Evolutionary conservation across 2,113 vertebrate species (phyloP).

Genomic region (Petaurus breviceps): DNA sequence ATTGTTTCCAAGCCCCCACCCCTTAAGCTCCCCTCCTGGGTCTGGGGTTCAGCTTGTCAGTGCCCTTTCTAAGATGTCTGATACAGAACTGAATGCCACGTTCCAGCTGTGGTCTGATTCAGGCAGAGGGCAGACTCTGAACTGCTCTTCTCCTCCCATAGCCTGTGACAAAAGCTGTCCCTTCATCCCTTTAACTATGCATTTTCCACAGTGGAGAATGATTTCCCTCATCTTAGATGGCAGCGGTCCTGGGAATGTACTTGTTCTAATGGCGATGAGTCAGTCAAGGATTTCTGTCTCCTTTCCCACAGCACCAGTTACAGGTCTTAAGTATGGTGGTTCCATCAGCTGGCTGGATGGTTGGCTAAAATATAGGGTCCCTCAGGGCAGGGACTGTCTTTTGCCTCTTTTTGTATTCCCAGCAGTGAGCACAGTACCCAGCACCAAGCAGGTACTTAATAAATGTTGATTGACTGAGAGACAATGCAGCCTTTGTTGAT

Average conservation of each 20-base stretch:
- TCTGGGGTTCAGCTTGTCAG: not conserved
- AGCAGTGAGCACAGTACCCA: not conserved
- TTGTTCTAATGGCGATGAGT: not conserved
- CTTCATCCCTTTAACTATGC: slow-evolving; percentile 2
- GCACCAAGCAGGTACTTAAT: not conserved
- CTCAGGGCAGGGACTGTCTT: not conserved
- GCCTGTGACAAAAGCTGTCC: slow-evolving; percentile 26
- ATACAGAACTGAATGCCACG: not conserved
- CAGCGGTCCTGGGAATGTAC: not conserved
- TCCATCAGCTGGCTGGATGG: not conserved
- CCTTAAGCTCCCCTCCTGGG: not conserved
- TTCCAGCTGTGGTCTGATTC: slow-evolving; percentile 7
- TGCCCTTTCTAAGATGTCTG: not conserved
- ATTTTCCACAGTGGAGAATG: not conserved
- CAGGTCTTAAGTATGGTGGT: not conserved
- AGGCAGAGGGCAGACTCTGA: not conserved
- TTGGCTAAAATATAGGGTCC: not conserved
- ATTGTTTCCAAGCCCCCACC: not conserved
- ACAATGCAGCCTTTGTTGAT: not conserved
- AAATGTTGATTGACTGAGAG: not conserved
- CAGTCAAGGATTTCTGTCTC: not conserved
- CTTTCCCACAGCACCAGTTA: not conserved
- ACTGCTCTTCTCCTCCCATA: not conserved
- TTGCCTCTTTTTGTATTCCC: not conserved
- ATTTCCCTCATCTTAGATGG: not conserved